Percentiles rank a stretch among this genome's conserved stretches.
These are phyloP conservation scores for Apostichopus parvimensis DNA, from an alignment of 35 echinoderm and acorn worm genomes.

Conservation along the genomic window DNA sequence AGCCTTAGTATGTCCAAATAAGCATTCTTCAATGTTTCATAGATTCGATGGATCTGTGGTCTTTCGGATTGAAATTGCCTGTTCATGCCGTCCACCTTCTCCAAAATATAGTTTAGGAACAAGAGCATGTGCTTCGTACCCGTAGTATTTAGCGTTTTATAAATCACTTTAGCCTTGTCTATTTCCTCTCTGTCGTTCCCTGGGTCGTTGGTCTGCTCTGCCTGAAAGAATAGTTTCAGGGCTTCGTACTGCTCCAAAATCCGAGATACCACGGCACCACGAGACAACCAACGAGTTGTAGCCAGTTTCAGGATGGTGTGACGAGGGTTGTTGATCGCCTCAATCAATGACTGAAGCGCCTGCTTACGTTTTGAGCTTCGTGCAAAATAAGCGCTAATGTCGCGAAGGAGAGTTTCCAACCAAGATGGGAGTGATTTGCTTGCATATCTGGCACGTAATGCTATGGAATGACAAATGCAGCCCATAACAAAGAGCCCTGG, in stretches of 20 bases:
- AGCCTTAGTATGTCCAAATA: background rate
- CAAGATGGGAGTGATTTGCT: slow-evolving; percentile 13
- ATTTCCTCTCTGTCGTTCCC: background rate
- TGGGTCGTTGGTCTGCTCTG: background rate
- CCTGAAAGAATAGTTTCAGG: slow-evolving; percentile 10
- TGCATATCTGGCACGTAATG: background rate
- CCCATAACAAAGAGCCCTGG: slow-evolving; percentile 13
- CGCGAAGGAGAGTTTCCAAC: background rate
- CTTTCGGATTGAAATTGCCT: background rate
- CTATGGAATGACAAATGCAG: slow-evolving; percentile 30
- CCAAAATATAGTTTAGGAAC: slow-evolving; percentile 6
- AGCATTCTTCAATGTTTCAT: background rate
- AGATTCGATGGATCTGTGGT: background rate
- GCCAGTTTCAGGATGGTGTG: slow-evolving; percentile 7
- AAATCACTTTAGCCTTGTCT: background rate
- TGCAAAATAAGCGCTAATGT: background rate
- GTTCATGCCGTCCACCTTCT: slow-evolving; percentile 9
- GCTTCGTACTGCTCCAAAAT: slow-evolving; percentile 28
- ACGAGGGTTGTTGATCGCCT: background rate
- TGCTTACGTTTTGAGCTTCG: background rate
- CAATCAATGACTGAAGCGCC: background rate
- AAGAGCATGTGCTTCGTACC: slow-evolving; percentile 27
- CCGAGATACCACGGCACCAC: background rate
- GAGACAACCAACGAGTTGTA: background rate
- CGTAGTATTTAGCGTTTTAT: background rate